These are phyloP conservation scores for Zingel zingel DNA, from an alignment of 2,113 vertebrate species.

Conservation along the genomic window DNA sequence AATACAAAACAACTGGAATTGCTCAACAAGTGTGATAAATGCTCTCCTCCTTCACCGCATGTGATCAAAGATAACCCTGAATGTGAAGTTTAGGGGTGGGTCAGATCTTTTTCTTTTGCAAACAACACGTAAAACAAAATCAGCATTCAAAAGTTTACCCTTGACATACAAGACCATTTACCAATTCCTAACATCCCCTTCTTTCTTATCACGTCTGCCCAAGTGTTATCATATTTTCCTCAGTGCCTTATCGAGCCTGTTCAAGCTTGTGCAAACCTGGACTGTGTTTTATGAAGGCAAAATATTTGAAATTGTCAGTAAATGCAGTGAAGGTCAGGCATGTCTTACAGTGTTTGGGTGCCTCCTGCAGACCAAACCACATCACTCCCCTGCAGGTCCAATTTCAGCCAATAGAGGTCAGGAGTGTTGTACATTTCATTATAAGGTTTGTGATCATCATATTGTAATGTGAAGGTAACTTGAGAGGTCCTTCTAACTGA, in stretches of 20 bases:
- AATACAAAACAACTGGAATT: neutral
- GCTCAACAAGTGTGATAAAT: neutral
- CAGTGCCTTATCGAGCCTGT: neutral
- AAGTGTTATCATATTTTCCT: neutral
- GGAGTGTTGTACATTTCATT: constrained; percentile 36
- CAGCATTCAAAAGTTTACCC: constrained; percentile 7
- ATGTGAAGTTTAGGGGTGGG: neutral
- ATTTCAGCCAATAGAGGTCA: constrained; percentile 64
- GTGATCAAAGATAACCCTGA: constrained; percentile 1
- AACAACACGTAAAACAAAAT: constrained; percentile 3
- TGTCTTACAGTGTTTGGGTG: neutral
- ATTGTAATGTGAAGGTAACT: neutral
- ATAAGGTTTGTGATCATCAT: neutral
- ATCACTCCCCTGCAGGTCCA: constrained; percentile 8
- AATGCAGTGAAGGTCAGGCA: neutral
- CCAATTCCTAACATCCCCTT: neutral
- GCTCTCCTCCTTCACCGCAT: neutral
- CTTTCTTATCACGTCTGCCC: neutral
- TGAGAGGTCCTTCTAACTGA: neutral
- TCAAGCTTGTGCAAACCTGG: neutral
- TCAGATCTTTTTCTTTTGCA: neutral
- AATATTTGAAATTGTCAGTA: neutral
- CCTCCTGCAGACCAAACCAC: neutral
- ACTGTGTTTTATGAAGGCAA: neutral
- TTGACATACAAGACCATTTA: neutral